Base-by-base conservation (phyloP, 1,140 invertebrate species). In the Eufriesea mexicana region DNA sequence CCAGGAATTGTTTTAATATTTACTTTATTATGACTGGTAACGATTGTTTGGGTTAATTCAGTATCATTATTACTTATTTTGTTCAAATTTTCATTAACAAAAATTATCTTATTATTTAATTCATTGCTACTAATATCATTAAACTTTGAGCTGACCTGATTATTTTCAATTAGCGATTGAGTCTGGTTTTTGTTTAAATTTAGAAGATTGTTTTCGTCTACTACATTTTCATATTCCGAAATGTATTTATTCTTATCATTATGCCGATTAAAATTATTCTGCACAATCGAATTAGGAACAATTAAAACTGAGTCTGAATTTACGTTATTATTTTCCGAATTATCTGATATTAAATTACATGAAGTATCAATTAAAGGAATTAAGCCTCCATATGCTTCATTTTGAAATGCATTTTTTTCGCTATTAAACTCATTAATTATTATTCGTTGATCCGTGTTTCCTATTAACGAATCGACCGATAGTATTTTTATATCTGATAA, bases 371-470 rank as follows among this genome's bases (percentile, higher is more conserved):
- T 28, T 14, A 49, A 49, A 35, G 20, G 51, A 87, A 86, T 86
- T 84, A 87, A 35, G 51, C 64, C 80, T 84, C 84, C 72, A 84
- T 57, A 86, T 84, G 73, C 51, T 76, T 62, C 16, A 42, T 68
- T 62, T 23, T 23, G 20, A 71, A n/a, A 54, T 62, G 25, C 42
- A 59, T 55, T 55, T 10, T 45, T 35, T 12, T 74, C 23, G 1
- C 35, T 49, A 73, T 10, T n/a, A 23, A 72, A 35, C 5, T 59
- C 6, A 12, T 51, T 12, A 20, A 35, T 20, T 54, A 28, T 61
- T 87, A 74, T 57, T 61, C 68, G 66, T 62, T 59, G 59, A 72
- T 49, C n/a, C 47, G 42, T 62, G 57, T 51, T 72, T 49, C 8
- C 45, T 78, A 42, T 25, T 9, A 59, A 72, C 28, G 25, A 25